Conservation (phyloP, 2,888 invertebrate genomes). For the Nematopogon swammerdamellus region DNA sequence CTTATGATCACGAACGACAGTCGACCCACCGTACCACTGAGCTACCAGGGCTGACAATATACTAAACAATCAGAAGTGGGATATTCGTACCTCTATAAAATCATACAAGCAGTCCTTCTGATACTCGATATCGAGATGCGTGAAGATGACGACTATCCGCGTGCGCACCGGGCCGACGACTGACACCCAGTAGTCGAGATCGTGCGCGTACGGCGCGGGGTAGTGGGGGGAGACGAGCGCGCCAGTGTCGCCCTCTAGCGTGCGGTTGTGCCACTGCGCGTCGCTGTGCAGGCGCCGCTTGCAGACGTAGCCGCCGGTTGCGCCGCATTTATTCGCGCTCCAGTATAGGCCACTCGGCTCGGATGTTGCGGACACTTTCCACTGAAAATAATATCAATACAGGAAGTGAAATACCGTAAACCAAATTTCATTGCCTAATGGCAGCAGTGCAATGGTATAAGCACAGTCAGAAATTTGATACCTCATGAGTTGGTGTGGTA, state of each 20-base stretch:
- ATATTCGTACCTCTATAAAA: constrained; percentile 65
- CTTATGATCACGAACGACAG: too few species aligned
- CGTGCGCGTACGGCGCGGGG: constrained; percentile 69
- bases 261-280: constrained; percentile 56
- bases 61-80: too few species aligned
- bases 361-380: constrained; percentile 63
- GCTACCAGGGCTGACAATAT: too few species aligned
- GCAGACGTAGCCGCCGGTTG: constrained; percentile 69
- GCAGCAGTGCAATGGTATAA: too few species aligned
- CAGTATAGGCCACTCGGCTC: constrained; percentile 70
- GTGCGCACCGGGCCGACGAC: constrained; percentile 64
- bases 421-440: too few species aligned
- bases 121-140: constrained; percentile 67
- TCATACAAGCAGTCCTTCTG: constrained; percentile 80
- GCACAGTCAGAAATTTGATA: too few species aligned
- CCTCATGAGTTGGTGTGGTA: too few species aligned
- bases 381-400: too few species aligned
- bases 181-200: constrained; percentile 67
- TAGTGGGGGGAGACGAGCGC: constrained; percentile 67
- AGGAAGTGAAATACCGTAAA: too few species aligned
- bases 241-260: constrained; percentile 63
- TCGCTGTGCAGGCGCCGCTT: constrained; percentile 42
- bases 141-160: constrained; percentile 66
- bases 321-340: constrained; percentile 61
- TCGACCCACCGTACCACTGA: too few species aligned